Base-by-base conservation (phyloP, 2,113 vertebrate species). In the Cacatua alba region DNA sequence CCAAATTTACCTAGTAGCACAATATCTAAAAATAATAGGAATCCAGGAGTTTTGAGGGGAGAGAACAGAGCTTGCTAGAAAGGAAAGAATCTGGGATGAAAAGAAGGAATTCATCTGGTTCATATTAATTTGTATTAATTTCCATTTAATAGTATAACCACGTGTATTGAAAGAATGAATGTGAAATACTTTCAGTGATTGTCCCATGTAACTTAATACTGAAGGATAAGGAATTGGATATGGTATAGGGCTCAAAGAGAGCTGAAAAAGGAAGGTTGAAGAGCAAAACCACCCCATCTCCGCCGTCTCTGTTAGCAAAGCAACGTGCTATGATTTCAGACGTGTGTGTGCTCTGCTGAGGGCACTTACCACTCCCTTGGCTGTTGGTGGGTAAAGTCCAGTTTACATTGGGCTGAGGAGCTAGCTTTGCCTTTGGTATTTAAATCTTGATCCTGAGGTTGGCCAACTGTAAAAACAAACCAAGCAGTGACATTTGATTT, bases 381-480 rank as follows among this genome's bases (percentile, higher is more conserved):
- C 57, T 62, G 31, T 31, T 0, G 0, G 51, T 46, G 67, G 59
- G 29, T 24, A 26, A 90, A 77, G 49, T 70, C 87, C 67, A 57
- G 23, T 37, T 87, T 26, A 49, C 39, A 13, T 7, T 3, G 2
- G 48, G 78, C 84, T 76, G 81, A 76, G 78, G 70, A 94, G 8
- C 57, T 62, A 92, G 41, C 62, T 67, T 89, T 87, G 52, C 52
- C 71, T 92, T 90, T 71, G 65, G 51, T 86, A 94, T 86, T 96
- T 82, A 80, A 92, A 59, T 77, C 21, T 57, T 15, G 4, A 17
- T 62, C 43, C 57, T 44, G 55, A 51, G 33, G 44, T 33, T 93
- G 79, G 41, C 78, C 95, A 88, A 81, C 92, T 93, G 92, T 81
- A 70, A 88, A 95, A 96, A 96, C 84, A 96, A 96, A 80, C 82